Conservation (phyloP, 2,888 invertebrate species). For the Pachycephus smyrnensis region DNA sequence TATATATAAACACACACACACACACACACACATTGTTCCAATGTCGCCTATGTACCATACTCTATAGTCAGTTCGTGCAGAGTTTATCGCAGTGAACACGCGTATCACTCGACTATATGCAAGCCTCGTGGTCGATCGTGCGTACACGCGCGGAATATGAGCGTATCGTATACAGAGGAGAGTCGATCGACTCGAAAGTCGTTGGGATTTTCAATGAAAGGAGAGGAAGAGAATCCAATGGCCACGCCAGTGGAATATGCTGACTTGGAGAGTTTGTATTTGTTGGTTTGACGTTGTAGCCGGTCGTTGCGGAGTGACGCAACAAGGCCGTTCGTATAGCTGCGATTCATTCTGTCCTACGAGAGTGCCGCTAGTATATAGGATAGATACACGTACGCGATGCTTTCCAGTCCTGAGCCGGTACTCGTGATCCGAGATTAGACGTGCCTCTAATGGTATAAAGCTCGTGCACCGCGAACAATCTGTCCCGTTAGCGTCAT, state of each 20-base stretch:
- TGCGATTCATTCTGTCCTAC: constrained; percentile 16
- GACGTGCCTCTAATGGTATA: neutral
- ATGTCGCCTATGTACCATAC: neutral
- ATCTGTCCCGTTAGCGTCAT: neutral
- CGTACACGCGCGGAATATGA: neutral
- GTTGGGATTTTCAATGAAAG: neutral
- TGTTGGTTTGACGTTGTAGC: neutral
- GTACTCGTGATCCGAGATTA: neutral
- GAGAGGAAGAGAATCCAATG: neutral
- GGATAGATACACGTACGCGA: neutral
- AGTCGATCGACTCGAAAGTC: neutral
- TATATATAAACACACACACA: neutral
- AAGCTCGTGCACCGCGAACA: neutral
- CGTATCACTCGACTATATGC: neutral
- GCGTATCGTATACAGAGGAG: neutral
- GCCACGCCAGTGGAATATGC: neutral
- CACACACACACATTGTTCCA: neutral
- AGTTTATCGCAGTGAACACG: neutral
- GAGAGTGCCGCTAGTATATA: neutral
- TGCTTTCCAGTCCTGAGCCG: neutral
- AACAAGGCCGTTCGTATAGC: constrained; percentile 18
- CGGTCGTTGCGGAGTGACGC: constrained; percentile 12
- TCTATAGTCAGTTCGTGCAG: neutral
- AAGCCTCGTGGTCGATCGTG: neutral
- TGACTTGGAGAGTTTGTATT: neutral